Percentiles rank a stretch among this genome's conserved stretches.
Conservation (phyloP, 30 jellyfish, hydroid and myxozoan species). For the Aurelia aurita complex sp. Pacific region DNA sequence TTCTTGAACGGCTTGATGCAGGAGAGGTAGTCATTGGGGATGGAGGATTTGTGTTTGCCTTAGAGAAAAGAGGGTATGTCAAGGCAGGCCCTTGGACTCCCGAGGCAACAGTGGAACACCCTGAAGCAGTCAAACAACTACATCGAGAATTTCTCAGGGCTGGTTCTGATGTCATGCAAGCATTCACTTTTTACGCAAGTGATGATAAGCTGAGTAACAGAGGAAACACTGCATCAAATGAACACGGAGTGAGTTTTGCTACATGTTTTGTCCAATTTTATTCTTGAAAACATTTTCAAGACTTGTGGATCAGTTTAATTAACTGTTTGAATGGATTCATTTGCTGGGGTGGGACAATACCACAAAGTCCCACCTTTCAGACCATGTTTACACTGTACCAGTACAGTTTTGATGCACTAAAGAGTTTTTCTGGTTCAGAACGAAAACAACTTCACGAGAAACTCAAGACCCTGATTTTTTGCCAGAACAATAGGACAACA, state of each 20-base stretch:
- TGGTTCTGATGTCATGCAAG: slow-evolving; percentile 97
- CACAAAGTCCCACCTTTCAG: too few species aligned
- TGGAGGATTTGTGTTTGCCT: slow-evolving; percentile 95
- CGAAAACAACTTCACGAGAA: too few species aligned
- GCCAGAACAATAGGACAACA: too few species aligned
- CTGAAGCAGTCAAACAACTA: slow-evolving; percentile 93
- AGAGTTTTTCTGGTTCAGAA: too few species aligned
- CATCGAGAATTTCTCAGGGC: slow-evolving; percentile 96
- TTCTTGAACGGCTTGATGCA: slow-evolving; percentile 88
- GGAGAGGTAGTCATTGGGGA: slow-evolving; percentile 97
- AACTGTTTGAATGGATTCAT: too few species aligned
- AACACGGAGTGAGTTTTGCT: slow-evolving; percentile 72
- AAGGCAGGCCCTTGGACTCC: slow-evolving; percentile 99
- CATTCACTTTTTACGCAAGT: slow-evolving; percentile 94
- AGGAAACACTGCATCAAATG: slow-evolving; percentile 80
- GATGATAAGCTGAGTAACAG: slow-evolving; percentile 91
- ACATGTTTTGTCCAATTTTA: too few species aligned
- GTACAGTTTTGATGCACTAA: too few species aligned
- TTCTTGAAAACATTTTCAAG: too few species aligned
- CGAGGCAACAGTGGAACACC: slow-evolving; percentile 88
- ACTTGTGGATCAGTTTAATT: too few species aligned
- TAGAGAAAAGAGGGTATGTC: slow-evolving; percentile 95
- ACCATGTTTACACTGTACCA: too few species aligned
- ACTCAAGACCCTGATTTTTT: too few species aligned
- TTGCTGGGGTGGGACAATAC: too few species aligned